Evolutionary conservation across 2,113 vertebrate species (phyloP), one percentile per base, ranked within the genome.

Genomic region (Herpailurus yagouaroundi): DNA sequence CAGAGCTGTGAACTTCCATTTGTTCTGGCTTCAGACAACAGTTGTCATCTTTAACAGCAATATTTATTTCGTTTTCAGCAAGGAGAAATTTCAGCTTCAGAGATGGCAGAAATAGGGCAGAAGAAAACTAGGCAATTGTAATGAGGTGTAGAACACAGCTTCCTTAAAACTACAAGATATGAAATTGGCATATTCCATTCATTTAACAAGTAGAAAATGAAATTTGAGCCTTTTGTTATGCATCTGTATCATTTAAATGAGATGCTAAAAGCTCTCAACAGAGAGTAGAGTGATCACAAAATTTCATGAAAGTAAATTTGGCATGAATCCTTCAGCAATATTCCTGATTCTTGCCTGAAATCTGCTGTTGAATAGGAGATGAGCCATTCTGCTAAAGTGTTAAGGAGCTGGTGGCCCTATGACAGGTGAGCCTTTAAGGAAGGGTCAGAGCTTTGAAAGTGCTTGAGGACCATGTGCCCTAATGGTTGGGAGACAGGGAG

Each of bases 251-350:
- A 66, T 87, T 92, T 97, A 94, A 90, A 79, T 90, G 66, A 95
- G 73, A 87, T 90, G 87, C 92, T 97, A 89, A 83, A 96, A 92
- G 90, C 74, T 89, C 74, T 91, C 74, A 36, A 69, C 90, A 88
- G 83, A 84, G 23, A 74, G 64, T 68, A 95, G 63, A 48, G 48
- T 9, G n/a, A 87, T 90, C 92, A 85, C 60, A 90, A 83, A 95
- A n/a, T 16, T 92, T 57, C 68, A 74, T 23, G 89, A 89, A 74
- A 92, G 91, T 97, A 77, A 71, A 45, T 82, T 91, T 80, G 95
- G 94, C 95, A 69, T 41, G 84, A 73, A 66, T 97, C 77, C 63
- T 45, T 69, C 92, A 83, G 94, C 96, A 87, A 1, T 38, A 33
- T 25, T 96, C 87, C 87, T 92, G 60, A 73, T 27, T 80, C 87